Evolutionary conservation across 2,797 vertebrate genomes (phyloP).

Genomic region (Peromyscus eremicus): DNA sequence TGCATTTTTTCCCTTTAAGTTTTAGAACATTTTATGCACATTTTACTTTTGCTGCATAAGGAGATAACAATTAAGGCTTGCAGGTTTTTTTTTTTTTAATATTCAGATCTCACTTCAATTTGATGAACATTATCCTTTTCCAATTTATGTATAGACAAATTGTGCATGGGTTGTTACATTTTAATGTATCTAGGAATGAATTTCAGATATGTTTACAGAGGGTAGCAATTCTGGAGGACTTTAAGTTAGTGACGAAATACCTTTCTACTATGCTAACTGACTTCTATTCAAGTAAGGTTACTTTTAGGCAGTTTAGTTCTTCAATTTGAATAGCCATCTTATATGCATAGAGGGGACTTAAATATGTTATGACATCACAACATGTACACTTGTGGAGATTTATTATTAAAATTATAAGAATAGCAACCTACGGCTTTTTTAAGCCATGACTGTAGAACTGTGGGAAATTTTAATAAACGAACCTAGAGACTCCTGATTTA

Average conservation of each 20-base stretch:
- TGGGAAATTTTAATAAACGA: slow-evolving; percentile 80
- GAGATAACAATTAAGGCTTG: not conserved
- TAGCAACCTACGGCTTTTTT: slow-evolving; percentile 59
- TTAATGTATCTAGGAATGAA: slow-evolving; percentile 45
- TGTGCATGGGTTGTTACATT: not conserved
- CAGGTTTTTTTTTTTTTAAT: slow-evolving; percentile 39
- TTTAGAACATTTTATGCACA: not conserved
- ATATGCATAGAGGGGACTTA: slow-evolving; percentile 70
- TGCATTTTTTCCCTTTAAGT: not conserved
- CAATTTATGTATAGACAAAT: not conserved
- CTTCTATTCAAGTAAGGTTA: slow-evolving; percentile 62
- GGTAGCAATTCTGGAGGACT: slow-evolving; percentile 47
- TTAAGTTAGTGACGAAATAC: slow-evolving; percentile 11
- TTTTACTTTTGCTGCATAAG: not conserved
- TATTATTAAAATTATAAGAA: slow-evolving; percentile 60
- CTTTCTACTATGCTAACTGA: slow-evolving; percentile 49
- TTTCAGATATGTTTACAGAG: not conserved
- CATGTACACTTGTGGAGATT: slow-evolving; percentile 57
- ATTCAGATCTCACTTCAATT: not conserved
- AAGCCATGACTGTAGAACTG: slow-evolving; percentile 54
- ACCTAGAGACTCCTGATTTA: slow-evolving; percentile 87
- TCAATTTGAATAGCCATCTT: slow-evolving; percentile 57
- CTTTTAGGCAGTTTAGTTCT: slow-evolving; percentile 62
- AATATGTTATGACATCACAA: slow-evolving; percentile 36
- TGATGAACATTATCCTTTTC: not conserved